A percentile compares a stretch with the other conserved stretches of the same genome.
Evolutionary conservation across 2,888 invertebrate genomes (phyloP).

Genomic region (Drosophila paranaensis): DNA sequence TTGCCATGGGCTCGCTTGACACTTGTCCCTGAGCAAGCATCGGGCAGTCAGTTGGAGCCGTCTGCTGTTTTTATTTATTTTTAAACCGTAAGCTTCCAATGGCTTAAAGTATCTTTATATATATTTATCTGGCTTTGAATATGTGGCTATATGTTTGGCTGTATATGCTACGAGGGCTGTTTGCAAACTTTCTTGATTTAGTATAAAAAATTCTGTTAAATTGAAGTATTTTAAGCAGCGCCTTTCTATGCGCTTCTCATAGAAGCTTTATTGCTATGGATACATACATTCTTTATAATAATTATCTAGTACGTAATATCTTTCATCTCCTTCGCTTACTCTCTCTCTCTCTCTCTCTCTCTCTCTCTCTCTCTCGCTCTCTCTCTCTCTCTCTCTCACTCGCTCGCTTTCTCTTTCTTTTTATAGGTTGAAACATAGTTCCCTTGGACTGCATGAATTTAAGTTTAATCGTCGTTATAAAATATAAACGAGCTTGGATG

Average conservation of each 20-base stretch:
- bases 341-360: not conserved
- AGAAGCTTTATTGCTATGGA: no score
- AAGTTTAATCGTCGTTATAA: constrained; percentile 12
- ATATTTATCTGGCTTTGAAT: not conserved
- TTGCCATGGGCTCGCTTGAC: no score
- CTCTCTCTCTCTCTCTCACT: not conserved
- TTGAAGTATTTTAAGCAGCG: not conserved
- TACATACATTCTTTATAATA: not conserved
- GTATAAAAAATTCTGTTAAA: not conserved
- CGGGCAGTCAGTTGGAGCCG: not conserved
- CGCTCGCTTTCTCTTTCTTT: not conserved
- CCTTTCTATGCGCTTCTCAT: not conserved
- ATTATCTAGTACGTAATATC: not conserved
- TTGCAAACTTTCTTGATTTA: not conserved
- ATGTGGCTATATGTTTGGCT: not conserved
- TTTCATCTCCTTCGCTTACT: not conserved
- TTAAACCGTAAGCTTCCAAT: not conserved
- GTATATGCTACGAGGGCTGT: not conserved
- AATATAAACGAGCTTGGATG: not conserved
- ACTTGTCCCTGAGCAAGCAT: not conserved
- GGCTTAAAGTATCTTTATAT: not conserved
- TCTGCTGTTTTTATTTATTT: not conserved
- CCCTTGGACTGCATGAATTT: not conserved
- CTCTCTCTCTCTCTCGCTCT: not conserved
- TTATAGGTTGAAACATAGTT: not conserved